Percentiles rank a stretch among this genome's conserved stretches.
phyloP scores from a whole-genome alignment of 2,797 vertebrate genomes.

The Onychomys arenicola region DNA sequence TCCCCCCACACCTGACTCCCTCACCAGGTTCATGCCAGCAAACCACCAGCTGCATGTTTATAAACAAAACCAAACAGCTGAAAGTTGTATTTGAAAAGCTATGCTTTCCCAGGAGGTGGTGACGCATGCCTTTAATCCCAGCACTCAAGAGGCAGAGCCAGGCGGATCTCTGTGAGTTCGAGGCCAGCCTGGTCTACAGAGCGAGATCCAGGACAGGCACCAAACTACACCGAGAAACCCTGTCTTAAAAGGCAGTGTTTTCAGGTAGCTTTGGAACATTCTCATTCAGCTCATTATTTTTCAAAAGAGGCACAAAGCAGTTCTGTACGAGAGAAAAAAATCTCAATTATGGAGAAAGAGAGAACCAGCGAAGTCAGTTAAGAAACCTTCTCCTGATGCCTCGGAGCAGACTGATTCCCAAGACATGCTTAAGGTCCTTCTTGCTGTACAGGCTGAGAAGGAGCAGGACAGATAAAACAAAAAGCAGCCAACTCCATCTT shows the following conservation, averaged over 20 bases:
- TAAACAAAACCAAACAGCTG: neutral
- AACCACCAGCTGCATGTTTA: neutral
- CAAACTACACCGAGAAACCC: too few relatives aligned
- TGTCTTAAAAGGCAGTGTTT: neutral
- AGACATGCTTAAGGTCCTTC: neutral
- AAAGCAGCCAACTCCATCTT: neutral
- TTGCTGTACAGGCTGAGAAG: neutral
- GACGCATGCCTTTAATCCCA: too few relatives aligned
- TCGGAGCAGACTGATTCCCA: neutral
- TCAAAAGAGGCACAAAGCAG: neutral
- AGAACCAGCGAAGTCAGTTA: neutral
- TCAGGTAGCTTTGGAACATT: neutral
- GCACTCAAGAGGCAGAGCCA: too few relatives aligned
- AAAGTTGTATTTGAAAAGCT: neutral
- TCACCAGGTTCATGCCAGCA: neutral
- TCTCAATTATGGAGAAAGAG: neutral
- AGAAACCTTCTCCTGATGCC: neutral
- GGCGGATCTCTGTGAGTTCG: too few relatives aligned
- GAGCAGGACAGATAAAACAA: neutral
- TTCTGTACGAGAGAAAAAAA: neutral
- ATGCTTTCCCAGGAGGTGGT: neutral
- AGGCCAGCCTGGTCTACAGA: too few relatives aligned
- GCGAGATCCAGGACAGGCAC: too few relatives aligned
- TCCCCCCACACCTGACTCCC: neutral
- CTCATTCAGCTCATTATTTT: slow-evolving; percentile 25